Evolutionary conservation across 2,888 invertebrate species (phyloP).

Genomic region (Apotomis betuletana): DNA sequence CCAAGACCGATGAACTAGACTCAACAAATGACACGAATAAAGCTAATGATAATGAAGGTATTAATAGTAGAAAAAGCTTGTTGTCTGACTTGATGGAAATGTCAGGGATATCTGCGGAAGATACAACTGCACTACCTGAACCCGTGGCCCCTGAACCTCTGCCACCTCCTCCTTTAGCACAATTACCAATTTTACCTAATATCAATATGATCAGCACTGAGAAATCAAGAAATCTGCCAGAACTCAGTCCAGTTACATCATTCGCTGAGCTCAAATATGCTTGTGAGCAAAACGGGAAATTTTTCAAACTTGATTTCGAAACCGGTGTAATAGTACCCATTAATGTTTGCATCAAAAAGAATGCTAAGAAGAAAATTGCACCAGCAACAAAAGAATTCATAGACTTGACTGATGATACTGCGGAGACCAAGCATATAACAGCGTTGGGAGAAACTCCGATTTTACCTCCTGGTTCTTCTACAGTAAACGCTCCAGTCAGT

Average conservation of each 20-base stretch:
- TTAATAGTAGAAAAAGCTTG: slow-evolving; percentile 60
- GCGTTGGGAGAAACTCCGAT: background rate
- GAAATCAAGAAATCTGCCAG: slow-evolving; percentile 38
- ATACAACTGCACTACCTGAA: slow-evolving; percentile 48
- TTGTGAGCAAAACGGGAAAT: slow-evolving; percentile 57
- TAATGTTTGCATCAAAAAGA: slow-evolving; percentile 66
- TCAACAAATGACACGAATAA: background rate
- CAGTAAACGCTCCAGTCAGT: background rate
- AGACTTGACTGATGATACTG: slow-evolving; percentile 67
- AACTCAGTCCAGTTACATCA: slow-evolving; percentile 59
- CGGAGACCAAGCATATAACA: slow-evolving; percentile 31
- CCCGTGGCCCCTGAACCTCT: slow-evolving; percentile 27
- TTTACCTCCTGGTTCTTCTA: background rate
- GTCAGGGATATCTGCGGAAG: slow-evolving; percentile 75
- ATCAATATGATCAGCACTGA: background rate
- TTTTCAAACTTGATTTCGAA: slow-evolving; percentile 68
- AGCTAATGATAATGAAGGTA: slow-evolving; percentile 5
- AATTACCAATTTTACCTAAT: slow-evolving; percentile 43
- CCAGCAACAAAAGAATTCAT: slow-evolving; percentile 50
- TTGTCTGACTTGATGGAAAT: slow-evolving; percentile 78
- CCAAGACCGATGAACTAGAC: background rate
- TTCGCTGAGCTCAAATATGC: slow-evolving; percentile 66
- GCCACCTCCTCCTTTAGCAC: slow-evolving; percentile 4
- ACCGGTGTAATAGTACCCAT: slow-evolving; percentile 62
- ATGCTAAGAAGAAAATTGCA: slow-evolving; percentile 24